Base-by-base conservation (phyloP, 2,113 vertebrate genomes). In the Pipra filicauda region DNA sequence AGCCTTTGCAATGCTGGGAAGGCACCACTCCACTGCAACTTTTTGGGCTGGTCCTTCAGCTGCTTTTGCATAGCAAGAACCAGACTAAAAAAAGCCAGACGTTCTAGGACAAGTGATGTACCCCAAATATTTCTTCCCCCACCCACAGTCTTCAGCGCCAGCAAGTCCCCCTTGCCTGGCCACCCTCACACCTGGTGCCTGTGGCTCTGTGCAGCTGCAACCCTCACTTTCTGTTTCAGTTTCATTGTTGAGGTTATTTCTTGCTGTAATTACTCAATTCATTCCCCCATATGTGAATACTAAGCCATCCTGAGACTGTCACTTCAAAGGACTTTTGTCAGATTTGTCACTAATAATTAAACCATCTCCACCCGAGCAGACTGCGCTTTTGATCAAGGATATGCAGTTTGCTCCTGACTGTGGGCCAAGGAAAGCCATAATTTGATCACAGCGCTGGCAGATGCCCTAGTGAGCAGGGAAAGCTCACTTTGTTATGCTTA, bases 271-370 rank as follows among this genome's bases (percentile, higher is more conserved):
- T 49, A 93, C 66, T 85, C 39, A 75, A 49, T 33, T 74, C 61
- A 83, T 84, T 88, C n/a, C 6, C 23, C 66, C 62, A 61, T 61
- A 69, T 66, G 74, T 0, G 2, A 94, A 91, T n/a, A 49, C 28
- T 2, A 43, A 84, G 52, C 77, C 80, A 85, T 49, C 49, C 73
- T 27, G 54, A 81, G 78, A 75, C 80, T 58, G 62, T 78, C 44
- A 48, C 87, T 91, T 95, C 77, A 94, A 82, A 94, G 48, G 52
- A 67, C 80, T 91, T 89, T 62, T 84, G 80, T 89, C 80, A 94
- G 81, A 51, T 91, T 82, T 85, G 77, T 82, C 81, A 95, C 74
- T 85, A 76, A 62, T 91, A 89, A 94, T 82, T 85, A 95, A 85
- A 89, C 37, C 0, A 0, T 65, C 84, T 93, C 62, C 87, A 76